Evolutionary conservation across 2,888 invertebrate genomes (phyloP).

Genomic region (Campaea margaritaria): DNA sequence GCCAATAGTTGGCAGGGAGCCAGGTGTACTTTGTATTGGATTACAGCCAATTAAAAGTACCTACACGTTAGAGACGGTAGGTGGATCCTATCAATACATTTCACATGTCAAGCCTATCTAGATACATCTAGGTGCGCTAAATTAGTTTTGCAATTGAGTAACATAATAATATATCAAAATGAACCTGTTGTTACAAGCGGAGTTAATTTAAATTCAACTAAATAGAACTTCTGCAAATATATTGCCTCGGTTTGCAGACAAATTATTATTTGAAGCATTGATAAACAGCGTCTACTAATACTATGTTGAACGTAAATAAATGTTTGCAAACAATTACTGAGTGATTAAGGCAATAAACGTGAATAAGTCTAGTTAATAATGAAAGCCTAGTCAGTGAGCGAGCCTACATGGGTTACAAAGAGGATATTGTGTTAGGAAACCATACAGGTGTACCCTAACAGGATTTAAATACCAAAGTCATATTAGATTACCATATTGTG

Average conservation of each 20-base stretch:
- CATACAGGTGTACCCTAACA: slow-evolving; percentile 74
- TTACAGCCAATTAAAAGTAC: slow-evolving; percentile 84
- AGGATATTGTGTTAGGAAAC: slow-evolving; percentile 73
- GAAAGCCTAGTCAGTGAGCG: slow-evolving; percentile 64
- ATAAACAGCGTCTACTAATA: neutral
- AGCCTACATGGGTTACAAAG: slow-evolving; percentile 67
- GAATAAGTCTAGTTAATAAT: slow-evolving; percentile 36
- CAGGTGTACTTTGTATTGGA: slow-evolving; percentile 84
- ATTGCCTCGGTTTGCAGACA: slow-evolving; percentile 4
- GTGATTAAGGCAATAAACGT: slow-evolving; percentile 22
- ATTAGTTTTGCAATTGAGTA: slow-evolving; percentile 65
- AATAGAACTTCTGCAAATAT: slow-evolving; percentile 10
- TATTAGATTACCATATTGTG: slow-evolving; percentile 74
- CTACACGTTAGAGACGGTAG: slow-evolving; percentile 63
- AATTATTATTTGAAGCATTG: slow-evolving; percentile 6
- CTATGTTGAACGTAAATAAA: neutral
- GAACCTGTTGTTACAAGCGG: slow-evolving; percentile 40
- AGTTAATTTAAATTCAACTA: slow-evolving; percentile 36
- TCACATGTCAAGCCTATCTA: slow-evolving; percentile 71
- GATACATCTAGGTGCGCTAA: slow-evolving; percentile 71
- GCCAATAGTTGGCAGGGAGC: slow-evolving; percentile 76
- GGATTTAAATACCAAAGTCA: slow-evolving; percentile 80
- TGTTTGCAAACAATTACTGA: slow-evolving; percentile 1
- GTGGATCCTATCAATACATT: slow-evolving; percentile 63
- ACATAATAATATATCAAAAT: slow-evolving; percentile 51